Evolutionary conservation across 1,140 invertebrate species (phyloP).

Genomic region (Diachasma alloeum): DNA sequence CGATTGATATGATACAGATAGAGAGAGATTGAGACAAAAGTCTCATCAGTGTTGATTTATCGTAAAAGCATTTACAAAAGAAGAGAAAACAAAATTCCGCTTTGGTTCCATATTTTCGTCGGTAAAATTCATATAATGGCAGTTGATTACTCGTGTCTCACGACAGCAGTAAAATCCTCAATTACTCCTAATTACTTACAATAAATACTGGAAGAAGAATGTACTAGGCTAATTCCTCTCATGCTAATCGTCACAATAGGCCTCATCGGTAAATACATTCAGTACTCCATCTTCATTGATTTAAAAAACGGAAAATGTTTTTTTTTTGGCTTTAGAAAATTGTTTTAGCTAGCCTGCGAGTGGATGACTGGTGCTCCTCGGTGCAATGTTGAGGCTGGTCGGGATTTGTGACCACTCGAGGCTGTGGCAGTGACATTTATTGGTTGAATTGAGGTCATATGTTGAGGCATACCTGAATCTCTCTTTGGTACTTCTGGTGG

Average conservation of each 20-base stretch:
- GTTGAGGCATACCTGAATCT: conserved; percentile 53
- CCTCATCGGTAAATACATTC: conserved; percentile 32
- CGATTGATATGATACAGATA: conserved; percentile 30
- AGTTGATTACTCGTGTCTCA: conserved; percentile 23
- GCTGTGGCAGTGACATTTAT: conserved; percentile 39
- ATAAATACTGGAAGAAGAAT: conserved; percentile 60
- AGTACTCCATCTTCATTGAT: conserved; percentile 21
- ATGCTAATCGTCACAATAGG: conserved; percentile 24
- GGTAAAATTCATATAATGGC: conserved; percentile 28
- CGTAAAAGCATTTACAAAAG: conserved; percentile 18
- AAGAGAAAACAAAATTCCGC: conserved; percentile 18
- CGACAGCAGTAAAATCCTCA: conserved; percentile 1
- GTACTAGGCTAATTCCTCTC: conserved; percentile 47
- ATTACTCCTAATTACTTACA: conserved; percentile 35
- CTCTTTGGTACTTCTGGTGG: conserved; percentile 57
- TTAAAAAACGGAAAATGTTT: conserved; percentile 11
- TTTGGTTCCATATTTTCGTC: conserved; percentile 29
- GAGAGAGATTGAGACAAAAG: conserved; percentile 18
- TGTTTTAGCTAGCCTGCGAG: conserved; percentile 63
- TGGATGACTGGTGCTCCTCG: conserved; percentile 67
- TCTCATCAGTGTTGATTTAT: background rate
- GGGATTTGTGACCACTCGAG: conserved; percentile 52
- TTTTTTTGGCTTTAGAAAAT: conserved; percentile 10
- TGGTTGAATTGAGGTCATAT: conserved; percentile 51
- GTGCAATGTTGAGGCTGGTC: conserved; percentile 66